A percentile compares a stretch with the other conserved stretches of the same genome.
These are phyloP conservation scores for Apodemia zela DNA, from an alignment of 2,888 invertebrate species.

Conservation along the genomic window DNA sequence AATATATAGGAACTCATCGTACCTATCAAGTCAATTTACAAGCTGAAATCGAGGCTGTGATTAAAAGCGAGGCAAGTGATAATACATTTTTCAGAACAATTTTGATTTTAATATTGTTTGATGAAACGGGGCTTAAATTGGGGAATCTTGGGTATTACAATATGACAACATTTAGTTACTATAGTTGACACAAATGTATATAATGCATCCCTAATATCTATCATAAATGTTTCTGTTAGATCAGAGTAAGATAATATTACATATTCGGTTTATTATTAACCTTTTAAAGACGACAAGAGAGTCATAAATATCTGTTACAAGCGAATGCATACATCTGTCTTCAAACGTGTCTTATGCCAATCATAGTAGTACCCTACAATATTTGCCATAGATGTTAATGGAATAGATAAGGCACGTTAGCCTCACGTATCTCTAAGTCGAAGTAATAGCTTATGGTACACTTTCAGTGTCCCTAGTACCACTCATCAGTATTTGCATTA, in stretches of 20 bases:
- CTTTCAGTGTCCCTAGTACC: not conserved
- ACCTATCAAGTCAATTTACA: too few relatives aligned
- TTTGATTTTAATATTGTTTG: not conserved
- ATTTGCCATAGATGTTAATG: not conserved
- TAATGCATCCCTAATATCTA: conserved; percentile 25
- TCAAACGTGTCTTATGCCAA: not conserved
- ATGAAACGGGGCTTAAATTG: conserved; percentile 16
- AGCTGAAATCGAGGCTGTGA: too few relatives aligned
- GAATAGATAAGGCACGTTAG: not conserved
- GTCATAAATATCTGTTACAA: not conserved
- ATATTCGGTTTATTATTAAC: conserved; percentile 1
- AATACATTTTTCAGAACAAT: too few relatives aligned
- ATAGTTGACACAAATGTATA: conserved; percentile 22
- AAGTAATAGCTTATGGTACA: not conserved
- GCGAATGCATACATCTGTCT: conserved; percentile 1
- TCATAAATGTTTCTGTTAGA: not conserved
- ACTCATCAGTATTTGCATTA: too few relatives aligned
- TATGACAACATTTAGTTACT: conserved; percentile 19
- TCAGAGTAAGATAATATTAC: conserved; percentile 1
- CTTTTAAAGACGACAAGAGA: not conserved
- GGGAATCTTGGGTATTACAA: conserved; percentile 9
- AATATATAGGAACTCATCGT: too few relatives aligned
- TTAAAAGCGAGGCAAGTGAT: too few relatives aligned
- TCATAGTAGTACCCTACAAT: not conserved
- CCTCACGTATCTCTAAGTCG: not conserved